phyloP scores from a whole-genome alignment of 2,797 vertebrate genomes.

The Darevskia nairensis region DNA sequence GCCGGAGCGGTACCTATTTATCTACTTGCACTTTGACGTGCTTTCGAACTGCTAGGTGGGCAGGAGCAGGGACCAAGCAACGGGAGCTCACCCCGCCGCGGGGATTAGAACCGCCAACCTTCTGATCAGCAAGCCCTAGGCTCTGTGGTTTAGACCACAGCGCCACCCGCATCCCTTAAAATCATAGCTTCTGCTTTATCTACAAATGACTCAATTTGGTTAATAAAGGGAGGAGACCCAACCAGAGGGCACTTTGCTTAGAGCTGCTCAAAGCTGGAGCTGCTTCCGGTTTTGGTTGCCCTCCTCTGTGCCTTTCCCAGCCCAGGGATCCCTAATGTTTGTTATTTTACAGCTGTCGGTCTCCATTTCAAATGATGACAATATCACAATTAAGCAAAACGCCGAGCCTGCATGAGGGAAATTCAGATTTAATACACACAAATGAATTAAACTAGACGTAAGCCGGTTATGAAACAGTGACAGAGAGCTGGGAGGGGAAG shows the following conservation, averaged over 20 bases:
- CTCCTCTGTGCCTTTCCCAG: not conserved
- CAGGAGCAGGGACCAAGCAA: too few species aligned
- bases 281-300: not conserved
- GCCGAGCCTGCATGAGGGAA: slow-evolving; percentile 44
- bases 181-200: too few species aligned
- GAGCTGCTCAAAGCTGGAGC: not conserved
- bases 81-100: too few species aligned
- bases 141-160: too few species aligned
- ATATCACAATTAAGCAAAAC: slow-evolving; percentile 65
- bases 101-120: too few species aligned
- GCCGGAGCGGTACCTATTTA: too few species aligned
- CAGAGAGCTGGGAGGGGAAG: slow-evolving; percentile 53
- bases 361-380: slow-evolving; percentile 45
- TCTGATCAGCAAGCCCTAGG: too few species aligned
- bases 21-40: too few species aligned
- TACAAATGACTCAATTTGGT: too few species aligned
- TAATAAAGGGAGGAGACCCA: not conserved
- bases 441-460: slow-evolving; percentile 70
- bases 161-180: too few species aligned
- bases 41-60: too few species aligned
- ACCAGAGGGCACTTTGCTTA: not conserved
- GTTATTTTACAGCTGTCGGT: slow-evolving; percentile 31
- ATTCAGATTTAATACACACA: slow-evolving; percentile 55
- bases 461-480: slow-evolving; percentile 71
- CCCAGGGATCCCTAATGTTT: slow-evolving; percentile 26